Base-by-base conservation (phyloP, 2,113 vertebrate species). In the Laticauda laticaudata region DNA sequence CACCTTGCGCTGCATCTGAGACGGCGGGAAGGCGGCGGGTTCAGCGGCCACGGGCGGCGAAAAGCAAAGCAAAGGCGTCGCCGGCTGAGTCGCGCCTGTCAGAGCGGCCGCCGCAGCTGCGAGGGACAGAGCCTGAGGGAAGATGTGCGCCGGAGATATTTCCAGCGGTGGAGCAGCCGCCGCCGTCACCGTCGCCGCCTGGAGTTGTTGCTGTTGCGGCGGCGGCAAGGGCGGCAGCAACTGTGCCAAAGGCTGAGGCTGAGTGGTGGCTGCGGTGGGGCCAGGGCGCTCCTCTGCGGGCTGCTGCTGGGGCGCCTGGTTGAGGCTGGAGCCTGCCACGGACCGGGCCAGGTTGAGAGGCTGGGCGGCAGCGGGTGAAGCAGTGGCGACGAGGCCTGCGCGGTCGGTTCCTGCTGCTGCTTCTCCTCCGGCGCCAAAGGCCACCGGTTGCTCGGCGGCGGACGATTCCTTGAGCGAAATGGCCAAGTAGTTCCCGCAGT, bases 1-100 rank as follows among this genome's bases (percentile, higher is more conserved):
- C 98, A 99, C 98, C 96, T 99, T 99, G 92, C 98, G 98, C 97
- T 99, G 99, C 2, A 98, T 99, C 95, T 98, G 96, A 12, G 98
- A 4, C 4, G 97, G 98, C 92, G 43, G 95, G 7, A 54, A 95
- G 69, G 69, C 21, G 64, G 97, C 94, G 0, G 97, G 92, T 45
- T 97, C 96, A 5, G 97, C 92, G 0, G 96, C 85, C 95, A 96
- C 89, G 0, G 98, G 96, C 0, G 98, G 98, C 9, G 98, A 98
- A 93, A 99, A 98, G 95, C 98, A 99, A 90, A 98, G 98, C n/a
- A 98, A 91, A 64, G 98, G 98, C 9, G 69, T 39, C 18, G 98
- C 96, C 29, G 98, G 97, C 92, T 97, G 98, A 89, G 87, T 18
- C 4, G 91, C 95, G 1, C 97, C 29, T 5, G 96, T 92, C 88